Base-by-base conservation (phyloP, 1,140 invertebrate genomes). In the Pomacea maculata region DNA sequence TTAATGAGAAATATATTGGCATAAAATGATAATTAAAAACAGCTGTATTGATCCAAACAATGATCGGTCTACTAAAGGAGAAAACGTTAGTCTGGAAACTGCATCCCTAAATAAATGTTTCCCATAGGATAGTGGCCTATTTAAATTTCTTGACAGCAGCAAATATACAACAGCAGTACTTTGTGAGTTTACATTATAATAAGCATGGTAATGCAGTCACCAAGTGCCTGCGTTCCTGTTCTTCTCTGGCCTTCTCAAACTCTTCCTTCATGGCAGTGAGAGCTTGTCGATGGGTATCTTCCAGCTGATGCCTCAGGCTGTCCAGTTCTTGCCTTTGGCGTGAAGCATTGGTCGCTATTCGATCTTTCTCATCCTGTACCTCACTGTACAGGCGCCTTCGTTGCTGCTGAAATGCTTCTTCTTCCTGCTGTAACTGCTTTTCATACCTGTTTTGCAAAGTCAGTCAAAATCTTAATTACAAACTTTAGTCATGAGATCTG, bases 361-460 rank as follows among this genome's bases (percentile, higher is more conserved):
- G 84, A 65, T 91, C 90, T 73, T 91, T 91, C 85, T 92, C 91
- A 67, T 92, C 91, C 80, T 91, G 89, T 8, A 92, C 86, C 82
- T 92, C 91, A 17, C 84, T 72, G 82, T 91, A 86, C 52, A 92
- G 80, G 11, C 91, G 85, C 14, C 90, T 83, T 55, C 90, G 86
- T 84, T 91, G 89, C 71, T 89, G 87, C 75, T 91, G 89, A 76
- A 89, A 91, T 9, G 89, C 85, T 75, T 92, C 89, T 75, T 91
- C 91, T 78, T 92, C 91, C 65, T 91, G 89, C 81, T 91, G 90
- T n/a, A 91, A 55, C 72, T 91, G 90, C 78, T 92, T 92, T 83
- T 92, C 91, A 85, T 91, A 92, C 77, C 90, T 91, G 70, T 29
- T 80, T 54, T 75, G 70, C 55, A 55, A 55, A 12, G 70, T 76